Evolutionary conservation across 2,888 invertebrate genomes (phyloP).

Genomic region (Dorcus hopei): DNA sequence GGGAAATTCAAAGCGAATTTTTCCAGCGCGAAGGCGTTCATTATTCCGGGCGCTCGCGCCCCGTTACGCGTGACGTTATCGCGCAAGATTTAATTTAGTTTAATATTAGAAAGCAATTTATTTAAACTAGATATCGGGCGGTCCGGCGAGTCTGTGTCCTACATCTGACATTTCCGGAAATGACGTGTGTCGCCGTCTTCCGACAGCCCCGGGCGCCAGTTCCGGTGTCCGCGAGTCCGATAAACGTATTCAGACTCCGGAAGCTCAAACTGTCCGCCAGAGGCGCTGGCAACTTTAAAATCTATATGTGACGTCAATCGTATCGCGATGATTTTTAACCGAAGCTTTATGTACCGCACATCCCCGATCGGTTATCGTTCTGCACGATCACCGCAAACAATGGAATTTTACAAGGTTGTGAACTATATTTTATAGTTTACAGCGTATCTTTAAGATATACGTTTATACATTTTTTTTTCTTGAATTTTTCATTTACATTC

Average conservation of each 20-base stretch:
- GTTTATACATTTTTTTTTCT: too few relatives aligned
- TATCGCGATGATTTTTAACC: constrained; percentile 30
- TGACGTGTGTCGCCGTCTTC: constrained; percentile 52
- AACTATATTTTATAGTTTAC: constrained; percentile 17
- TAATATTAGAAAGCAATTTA: constrained; percentile 26
- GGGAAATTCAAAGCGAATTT: too few relatives aligned
- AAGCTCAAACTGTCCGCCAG: constrained; percentile 48
- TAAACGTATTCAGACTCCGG: constrained; percentile 49
- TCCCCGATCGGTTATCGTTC: constrained; percentile 18
- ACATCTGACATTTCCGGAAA: constrained; percentile 49
- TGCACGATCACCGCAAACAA: constrained; percentile 15
- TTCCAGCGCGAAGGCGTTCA: too few relatives aligned
- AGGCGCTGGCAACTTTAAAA: constrained; percentile 42
- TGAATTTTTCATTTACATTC: too few relatives aligned
- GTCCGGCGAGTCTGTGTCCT: constrained; percentile 30
- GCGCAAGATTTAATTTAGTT: constrained; percentile 21
- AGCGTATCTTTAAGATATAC: constrained; percentile 2
- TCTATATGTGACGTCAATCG: constrained; percentile 31
- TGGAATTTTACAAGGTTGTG: constrained; percentile 19
- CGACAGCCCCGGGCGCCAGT: constrained; percentile 48
- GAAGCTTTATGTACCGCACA: constrained; percentile 24
- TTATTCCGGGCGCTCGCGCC: background rate
- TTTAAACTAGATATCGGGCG: constrained; percentile 24
- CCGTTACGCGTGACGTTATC: background rate
- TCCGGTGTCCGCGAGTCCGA: constrained; percentile 47